Evolutionary conservation across 2,797 vertebrate species (phyloP), one percentile per base, ranked within the genome.

Genomic region (Mastacembelus armatus): DNA sequence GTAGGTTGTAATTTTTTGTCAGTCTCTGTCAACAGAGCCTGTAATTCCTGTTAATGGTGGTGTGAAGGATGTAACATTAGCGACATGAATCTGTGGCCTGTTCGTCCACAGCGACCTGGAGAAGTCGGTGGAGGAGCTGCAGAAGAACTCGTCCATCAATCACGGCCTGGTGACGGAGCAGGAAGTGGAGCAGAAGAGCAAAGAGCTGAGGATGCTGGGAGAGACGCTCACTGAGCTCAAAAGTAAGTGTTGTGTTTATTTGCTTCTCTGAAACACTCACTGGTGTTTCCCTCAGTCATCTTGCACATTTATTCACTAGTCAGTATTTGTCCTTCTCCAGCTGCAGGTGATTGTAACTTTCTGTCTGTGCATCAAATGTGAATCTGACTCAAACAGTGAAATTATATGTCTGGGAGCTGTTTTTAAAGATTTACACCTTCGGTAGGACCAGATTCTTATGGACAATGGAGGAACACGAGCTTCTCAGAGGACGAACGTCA

Each of bases 171-270:
- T 98, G 77, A 95, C 96, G 0, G 94, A 93, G 71, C 95, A 95
- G 29, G 96, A 98, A 16, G 94, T 98, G 81, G 97, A 98, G 85
- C 96, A 98, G 90, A 98, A 98, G 88, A 96, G 94, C 0, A 91
- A 95, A 85, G 95, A 98, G 88, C 93, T 98, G 71, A 93, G 95
- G 76, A 95, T 93, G 81, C 95, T 98, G 2, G 97, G 96, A 70
- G 96, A 98, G 78, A 98, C 96, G 0, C 92, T 98, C 68, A 96
- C 94, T 0, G 95, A 97, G 35, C 95, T 98, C 55, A 98, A 98
- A 66, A 96, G 97, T 98, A 84, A 92, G 93, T 6, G 10, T 16
- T 47, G 39, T 19, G 29, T 36, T 21, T 5, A 22, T 47, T 15
- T 36, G 36, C 19, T 16, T 19, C 27, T n/a, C 26, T 18, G 6